These are phyloP conservation scores for Helicoverpa assulta DNA, from an alignment of 2,888 invertebrate species.

Conservation along the genomic window DNA sequence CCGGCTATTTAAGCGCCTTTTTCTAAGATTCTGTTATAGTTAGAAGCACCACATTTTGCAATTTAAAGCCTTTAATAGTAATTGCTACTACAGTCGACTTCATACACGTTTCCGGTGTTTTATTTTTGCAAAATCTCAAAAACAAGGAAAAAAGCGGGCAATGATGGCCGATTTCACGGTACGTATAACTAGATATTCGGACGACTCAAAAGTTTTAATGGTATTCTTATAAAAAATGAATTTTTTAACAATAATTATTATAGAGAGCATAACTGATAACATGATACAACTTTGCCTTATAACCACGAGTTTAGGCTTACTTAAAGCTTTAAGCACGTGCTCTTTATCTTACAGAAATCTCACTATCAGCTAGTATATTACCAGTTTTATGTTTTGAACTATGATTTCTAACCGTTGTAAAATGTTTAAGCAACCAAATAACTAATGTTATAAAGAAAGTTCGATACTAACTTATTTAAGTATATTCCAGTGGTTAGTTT, in stretches of 20 bases:
- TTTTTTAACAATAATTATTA: no score
- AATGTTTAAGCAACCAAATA: neutral
- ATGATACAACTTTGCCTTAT: neutral
- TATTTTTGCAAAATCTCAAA: no score
- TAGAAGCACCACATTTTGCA: no score
- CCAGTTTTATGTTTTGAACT: neutral
- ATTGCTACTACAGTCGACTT: no score
- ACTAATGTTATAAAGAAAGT: constrained; percentile 26
- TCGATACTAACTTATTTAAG: constrained; percentile 20
- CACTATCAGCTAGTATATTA: neutral
- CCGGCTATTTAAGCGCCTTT: no score
- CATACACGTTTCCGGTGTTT: no score
- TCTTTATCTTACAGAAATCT: neutral
- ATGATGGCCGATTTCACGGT: no score
- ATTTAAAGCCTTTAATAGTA: no score
- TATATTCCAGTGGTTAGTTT: constrained; percentile 32
- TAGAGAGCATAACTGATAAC: neutral
- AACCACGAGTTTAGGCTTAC: neutral
- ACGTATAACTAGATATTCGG: neutral
- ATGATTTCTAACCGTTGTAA: constrained; percentile 11
- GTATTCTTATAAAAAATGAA: no score
- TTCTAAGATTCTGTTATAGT: no score
- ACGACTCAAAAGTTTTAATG: no score
- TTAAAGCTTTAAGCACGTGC: neutral
- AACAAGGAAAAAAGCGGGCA: no score